Conservation (phyloP, 2,113 vertebrate species). For the Heterotilapia buettikoferi region DNA sequence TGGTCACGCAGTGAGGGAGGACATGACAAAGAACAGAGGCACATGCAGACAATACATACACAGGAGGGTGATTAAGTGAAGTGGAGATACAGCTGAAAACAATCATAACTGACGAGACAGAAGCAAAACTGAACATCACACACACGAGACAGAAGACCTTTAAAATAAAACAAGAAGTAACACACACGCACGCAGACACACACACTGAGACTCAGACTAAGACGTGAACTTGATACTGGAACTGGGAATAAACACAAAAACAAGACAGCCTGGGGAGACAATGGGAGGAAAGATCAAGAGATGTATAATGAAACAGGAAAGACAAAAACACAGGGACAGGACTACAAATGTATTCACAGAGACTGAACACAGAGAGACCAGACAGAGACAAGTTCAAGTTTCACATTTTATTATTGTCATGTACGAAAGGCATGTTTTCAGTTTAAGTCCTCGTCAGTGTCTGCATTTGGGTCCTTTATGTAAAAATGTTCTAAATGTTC, state of each 20-base stretch:
- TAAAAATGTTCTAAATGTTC: slow-evolving; percentile 13
- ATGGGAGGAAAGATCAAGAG: neutral
- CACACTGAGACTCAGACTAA: neutral
- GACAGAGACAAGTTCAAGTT: neutral
- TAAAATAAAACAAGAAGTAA: neutral
- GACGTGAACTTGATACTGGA: neutral
- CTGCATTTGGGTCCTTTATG: neutral
- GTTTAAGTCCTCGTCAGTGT: neutral
- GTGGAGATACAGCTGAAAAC: neutral
- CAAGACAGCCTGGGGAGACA: neutral
- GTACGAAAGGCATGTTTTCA: neutral
- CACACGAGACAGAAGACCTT: neutral
- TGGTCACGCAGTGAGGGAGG: neutral
- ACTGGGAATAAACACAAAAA: neutral
- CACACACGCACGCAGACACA: neutral
- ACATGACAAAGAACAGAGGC: neutral
- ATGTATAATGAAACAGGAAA: neutral
- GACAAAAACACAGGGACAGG: neutral
- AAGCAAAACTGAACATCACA: neutral
- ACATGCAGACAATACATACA: neutral
- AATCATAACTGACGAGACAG: neutral
- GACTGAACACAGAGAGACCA: neutral
- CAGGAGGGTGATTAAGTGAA: neutral
- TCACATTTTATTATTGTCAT: neutral
- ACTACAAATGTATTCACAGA: neutral